Conservation (phyloP, 2,797 vertebrate species). For the Galago senegalensis region DNA sequence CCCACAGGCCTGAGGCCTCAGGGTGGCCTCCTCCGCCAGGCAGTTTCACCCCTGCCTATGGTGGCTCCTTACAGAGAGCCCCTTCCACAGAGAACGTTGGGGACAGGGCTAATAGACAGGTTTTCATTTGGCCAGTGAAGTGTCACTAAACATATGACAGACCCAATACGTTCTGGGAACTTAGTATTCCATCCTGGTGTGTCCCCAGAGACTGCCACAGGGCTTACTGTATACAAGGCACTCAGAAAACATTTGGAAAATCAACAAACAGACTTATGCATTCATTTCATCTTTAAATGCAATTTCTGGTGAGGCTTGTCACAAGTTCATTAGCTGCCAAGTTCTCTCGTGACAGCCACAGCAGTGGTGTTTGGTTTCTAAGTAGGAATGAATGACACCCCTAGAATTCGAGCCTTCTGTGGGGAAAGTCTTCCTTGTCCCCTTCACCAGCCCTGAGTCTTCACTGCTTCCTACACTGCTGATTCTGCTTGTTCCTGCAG, state of each 20-base stretch:
- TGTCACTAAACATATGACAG: no score
- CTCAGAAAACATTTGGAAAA: background rate
- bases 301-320: background rate
- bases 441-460: no score
- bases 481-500: background rate
- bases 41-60: background rate
- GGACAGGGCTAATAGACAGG: background rate
- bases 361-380: background rate
- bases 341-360: background rate
- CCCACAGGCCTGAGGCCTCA: slow-evolving; percentile 23
- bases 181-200: accelerated
- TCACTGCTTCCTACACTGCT: background rate
- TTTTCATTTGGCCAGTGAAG: background rate
- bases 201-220: background rate
- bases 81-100: background rate
- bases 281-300: background rate
- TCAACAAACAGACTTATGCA: background rate
- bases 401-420: background rate
- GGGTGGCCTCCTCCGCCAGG: background rate
- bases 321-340: background rate
- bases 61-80: background rate
- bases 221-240: accelerated
- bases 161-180: background rate
- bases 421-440: background rate
- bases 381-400: background rate